Conservation (phyloP, 2,797 vertebrate genomes). For the Macroramphosus scolopax region DNA sequence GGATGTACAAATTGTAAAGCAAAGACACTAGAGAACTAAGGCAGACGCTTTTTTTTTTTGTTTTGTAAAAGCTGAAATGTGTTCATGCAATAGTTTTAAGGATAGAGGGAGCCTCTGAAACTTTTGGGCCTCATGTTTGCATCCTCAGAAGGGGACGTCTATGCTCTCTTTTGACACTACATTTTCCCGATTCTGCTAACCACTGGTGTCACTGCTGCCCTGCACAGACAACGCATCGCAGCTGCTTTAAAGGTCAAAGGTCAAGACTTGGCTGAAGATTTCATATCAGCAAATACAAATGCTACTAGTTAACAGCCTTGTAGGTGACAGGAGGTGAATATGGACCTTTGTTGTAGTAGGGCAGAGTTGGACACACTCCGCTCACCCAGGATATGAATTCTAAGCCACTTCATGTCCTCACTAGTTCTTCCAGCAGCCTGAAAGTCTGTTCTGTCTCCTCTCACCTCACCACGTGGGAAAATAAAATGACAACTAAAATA, state of each 20-base stretch:
- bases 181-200: constrained; percentile 2
- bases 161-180: constrained; percentile 27
- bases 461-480: constrained; percentile 45
- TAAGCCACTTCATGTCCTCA: constrained; percentile 33
- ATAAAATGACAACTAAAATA: constrained; percentile 39
- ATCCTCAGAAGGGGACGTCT: constrained; percentile 55
- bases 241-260: constrained; percentile 8
- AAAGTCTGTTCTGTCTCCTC: constrained; percentile 15
- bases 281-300: constrained; percentile 31
- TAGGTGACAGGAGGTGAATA: neutral
- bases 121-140: constrained; percentile 63
- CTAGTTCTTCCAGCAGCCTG: constrained; percentile 62
- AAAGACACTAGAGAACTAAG: constrained; percentile 69
- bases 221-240: constrained; percentile 24
- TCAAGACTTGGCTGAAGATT: constrained; percentile 7
- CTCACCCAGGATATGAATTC: constrained; percentile 34
- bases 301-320: constrained; percentile 28
- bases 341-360: constrained; percentile 15
- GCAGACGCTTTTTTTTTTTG: constrained; percentile 47
- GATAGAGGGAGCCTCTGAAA: constrained; percentile 48
- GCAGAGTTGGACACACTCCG: constrained; percentile 24
- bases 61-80: constrained; percentile 66
- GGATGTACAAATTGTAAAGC: constrained; percentile 82
- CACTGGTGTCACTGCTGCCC: constrained; percentile 36
- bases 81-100: constrained; percentile 67